A percentile compares a stretch with the other conserved stretches of the same genome.
phyloP scores from a whole-genome alignment of 2,888 invertebrate genomes.

The Oegoconia quadripuncta region DNA sequence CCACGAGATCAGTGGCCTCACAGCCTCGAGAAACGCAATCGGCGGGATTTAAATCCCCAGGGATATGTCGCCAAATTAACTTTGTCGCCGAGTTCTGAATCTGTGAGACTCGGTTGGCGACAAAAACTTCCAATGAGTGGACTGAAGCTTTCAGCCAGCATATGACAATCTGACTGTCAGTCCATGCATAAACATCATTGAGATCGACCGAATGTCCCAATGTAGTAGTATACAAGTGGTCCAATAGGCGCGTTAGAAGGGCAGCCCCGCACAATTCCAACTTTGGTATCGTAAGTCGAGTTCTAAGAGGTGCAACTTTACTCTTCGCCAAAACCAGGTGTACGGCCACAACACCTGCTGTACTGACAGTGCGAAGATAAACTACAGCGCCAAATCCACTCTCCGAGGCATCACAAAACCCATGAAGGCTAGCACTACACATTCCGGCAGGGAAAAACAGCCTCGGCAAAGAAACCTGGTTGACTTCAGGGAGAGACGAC shows the following conservation, averaged over 20 bases:
- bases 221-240: not conserved
- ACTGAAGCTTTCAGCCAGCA: conserved; percentile 20
- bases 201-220: not conserved
- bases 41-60: conserved; percentile 22
- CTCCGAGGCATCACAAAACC: no score
- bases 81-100: conserved; percentile 17
- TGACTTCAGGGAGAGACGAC: no score
- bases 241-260: not conserved
- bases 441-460: no score
- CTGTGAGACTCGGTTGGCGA: conserved; percentile 22
- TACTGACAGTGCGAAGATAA: not conserved
- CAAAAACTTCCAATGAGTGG: conserved; percentile 17
- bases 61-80: conserved; percentile 21
- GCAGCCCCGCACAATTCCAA: no score
- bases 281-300: no score
- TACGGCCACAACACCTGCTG: conserved; percentile 7
- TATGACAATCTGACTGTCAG: conserved; percentile 18
- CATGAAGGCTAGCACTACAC: no score
- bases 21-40: conserved; percentile 23
- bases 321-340: no score
- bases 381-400: no score
- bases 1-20: conserved; percentile 14
- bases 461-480: no score
- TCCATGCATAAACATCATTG: conserved; percentile 2
- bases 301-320: no score